Percentiles rank a stretch among this genome's conserved stretches.
Conservation (phyloP, 2,888 invertebrate genomes). For the Suillia variegata region DNA sequence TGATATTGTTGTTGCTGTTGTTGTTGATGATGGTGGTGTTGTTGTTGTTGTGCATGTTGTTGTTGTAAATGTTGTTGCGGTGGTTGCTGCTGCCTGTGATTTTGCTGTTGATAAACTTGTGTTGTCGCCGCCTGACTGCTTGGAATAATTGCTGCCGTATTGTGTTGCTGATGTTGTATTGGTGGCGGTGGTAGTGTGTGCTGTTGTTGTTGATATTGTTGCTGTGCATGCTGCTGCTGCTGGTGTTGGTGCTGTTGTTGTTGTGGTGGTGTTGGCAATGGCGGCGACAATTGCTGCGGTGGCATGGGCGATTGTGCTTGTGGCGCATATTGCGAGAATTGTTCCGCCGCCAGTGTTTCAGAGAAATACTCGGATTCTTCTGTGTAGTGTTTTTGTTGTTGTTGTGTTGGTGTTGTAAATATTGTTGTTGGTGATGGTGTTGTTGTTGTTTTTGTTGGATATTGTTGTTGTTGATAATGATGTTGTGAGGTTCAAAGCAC, state of each 20-base stretch:
- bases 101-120: conserved; percentile 35
- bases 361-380: conserved; percentile 63
- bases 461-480: conserved; percentile 14
- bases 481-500: conserved; percentile 6
- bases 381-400: conserved; percentile 29
- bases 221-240: conserved; percentile 46
- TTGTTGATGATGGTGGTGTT: conserved; percentile 35
- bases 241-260: conserved; percentile 33
- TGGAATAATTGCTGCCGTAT: conserved; percentile 56
- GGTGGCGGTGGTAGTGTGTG: conserved; percentile 57
- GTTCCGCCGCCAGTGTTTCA: conserved; percentile 62
- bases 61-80: conserved; percentile 33
- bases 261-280: conserved; percentile 36
- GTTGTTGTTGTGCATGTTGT: conserved; percentile 29
- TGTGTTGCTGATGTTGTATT: conserved; percentile 61
- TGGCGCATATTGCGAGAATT: conserved; percentile 60
- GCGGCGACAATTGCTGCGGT: conserved; percentile 35
- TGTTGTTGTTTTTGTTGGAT: conserved; percentile 27
- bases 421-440: conserved; percentile 29
- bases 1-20: conserved; percentile 36
- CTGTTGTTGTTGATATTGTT: conserved; percentile 42
- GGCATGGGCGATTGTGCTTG: conserved; percentile 36
- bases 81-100: conserved; percentile 39
- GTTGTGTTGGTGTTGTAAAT: conserved; percentile 21
- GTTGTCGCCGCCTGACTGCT: conserved; percentile 51